phyloP scores from a whole-genome alignment of 2,113 vertebrate species.

The Morone saxatilis region DNA sequence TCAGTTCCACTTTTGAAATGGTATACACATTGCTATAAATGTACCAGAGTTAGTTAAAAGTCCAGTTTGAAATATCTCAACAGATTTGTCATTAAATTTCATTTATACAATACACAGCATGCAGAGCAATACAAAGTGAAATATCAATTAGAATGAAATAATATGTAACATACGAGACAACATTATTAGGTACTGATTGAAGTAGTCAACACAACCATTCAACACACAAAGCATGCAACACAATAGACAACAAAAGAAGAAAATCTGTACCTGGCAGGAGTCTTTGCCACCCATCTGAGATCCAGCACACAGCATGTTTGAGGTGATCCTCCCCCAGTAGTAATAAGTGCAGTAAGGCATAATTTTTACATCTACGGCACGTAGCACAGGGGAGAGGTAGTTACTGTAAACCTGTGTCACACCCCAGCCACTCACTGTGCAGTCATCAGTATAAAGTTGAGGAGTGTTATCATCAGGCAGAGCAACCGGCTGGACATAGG shows the following conservation, averaged over 20 bases:
- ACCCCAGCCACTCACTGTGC: slow-evolving; percentile 86
- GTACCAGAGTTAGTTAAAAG: background rate
- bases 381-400: slow-evolving; percentile 77
- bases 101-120: background rate
- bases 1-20: background rate
- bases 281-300: slow-evolving; percentile 81
- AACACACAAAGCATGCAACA: background rate
- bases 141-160: background rate
- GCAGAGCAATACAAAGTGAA: background rate
- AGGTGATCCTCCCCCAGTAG: slow-evolving; percentile 73
- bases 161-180: background rate
- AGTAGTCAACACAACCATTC: background rate
- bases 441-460: background rate
- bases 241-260: no score
- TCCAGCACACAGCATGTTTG: slow-evolving; percentile 85
- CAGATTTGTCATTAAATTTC: background rate
- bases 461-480: slow-evolving; percentile 36
- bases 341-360: slow-evolving; percentile 62
- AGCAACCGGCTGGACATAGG: slow-evolving; percentile 64
- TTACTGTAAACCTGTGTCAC: slow-evolving; percentile 73
- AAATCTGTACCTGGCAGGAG: slow-evolving; percentile 82
- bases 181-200: background rate
- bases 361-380: slow-evolving; percentile 78
- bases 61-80: background rate
- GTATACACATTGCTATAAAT: background rate